A percentile compares a stretch with the other conserved stretches of the same genome.
These are phyloP conservation scores for Neodiprion fabricii DNA, from an alignment of 1,140 invertebrate genomes.

Conservation along the genomic window DNA sequence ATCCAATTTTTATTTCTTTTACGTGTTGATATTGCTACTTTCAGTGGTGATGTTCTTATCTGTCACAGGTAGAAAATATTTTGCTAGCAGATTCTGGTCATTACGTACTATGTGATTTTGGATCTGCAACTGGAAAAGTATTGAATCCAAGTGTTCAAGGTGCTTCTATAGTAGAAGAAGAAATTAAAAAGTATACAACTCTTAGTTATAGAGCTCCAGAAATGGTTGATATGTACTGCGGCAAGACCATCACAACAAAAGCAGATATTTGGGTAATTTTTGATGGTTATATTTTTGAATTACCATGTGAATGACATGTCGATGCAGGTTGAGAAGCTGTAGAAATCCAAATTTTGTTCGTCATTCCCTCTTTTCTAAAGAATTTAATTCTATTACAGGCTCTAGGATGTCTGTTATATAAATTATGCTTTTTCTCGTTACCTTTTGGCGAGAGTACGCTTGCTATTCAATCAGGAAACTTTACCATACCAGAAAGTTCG, in stretches of 20 bases:
- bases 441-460: constrained; percentile 94
- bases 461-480: constrained; percentile 92
- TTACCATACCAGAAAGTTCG: constrained; percentile 85
- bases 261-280: constrained; percentile 86
- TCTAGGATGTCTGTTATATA: constrained; percentile 89
- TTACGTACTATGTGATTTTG: constrained; percentile 91
- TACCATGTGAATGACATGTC: constrained; percentile 17
- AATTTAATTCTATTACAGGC: constrained; percentile 67
- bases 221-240: constrained; percentile 94
- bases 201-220: constrained; percentile 92
- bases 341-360: constrained; percentile 18
- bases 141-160: constrained; percentile 78
- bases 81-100: constrained; percentile 77
- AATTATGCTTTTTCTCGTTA: constrained; percentile 90
- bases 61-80: constrained; percentile 87
- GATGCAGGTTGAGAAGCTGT: constrained; percentile 27
- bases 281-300: not conserved
- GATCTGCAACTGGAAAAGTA: constrained; percentile 84
- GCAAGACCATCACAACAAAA: constrained; percentile 89
- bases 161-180: constrained; percentile 82
- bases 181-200: constrained; percentile 95
- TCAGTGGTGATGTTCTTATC: not conserved
- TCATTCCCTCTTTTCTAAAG: constrained; percentile 16
- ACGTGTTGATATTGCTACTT: constrained; percentile 20
- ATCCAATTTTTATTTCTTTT: constrained; percentile 10